Percentiles rank a stretch among this genome's conserved stretches.
Evolutionary conservation across 2,797 vertebrate genomes (phyloP).

Genomic region (Myiotriccus ornatus): DNA sequence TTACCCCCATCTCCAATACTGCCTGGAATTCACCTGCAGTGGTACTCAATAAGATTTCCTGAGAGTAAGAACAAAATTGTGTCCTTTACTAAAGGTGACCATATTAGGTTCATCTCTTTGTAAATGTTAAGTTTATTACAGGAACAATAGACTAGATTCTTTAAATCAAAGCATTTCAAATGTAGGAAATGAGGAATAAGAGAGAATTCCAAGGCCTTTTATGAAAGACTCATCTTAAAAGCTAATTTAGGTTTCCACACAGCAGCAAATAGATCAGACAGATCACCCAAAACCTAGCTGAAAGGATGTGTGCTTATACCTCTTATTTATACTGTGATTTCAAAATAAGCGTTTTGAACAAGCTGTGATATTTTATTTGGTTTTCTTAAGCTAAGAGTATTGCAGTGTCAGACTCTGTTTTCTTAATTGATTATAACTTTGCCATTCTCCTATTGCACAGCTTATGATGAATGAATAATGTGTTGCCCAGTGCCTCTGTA

Average conservation of each 20-base stretch:
- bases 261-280: neutral
- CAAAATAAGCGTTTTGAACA: constrained; percentile 50
- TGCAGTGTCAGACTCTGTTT: constrained; percentile 38
- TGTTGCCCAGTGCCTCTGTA: neutral
- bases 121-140: neutral
- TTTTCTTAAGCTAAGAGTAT: constrained; percentile 51
- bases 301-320: constrained; percentile 3
- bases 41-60: neutral
- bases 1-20: neutral
- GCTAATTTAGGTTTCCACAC: constrained; percentile 1
- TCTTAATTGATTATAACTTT: constrained; percentile 57
- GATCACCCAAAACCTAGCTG: constrained; percentile 10
- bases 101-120: neutral
- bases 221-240: constrained; percentile 32
- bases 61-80: neutral
- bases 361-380: constrained; percentile 53
- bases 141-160: neutral
- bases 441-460: neutral
- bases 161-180: constrained; percentile 7
- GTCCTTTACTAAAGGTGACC: neutral
- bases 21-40: neutral
- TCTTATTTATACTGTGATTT: constrained; percentile 42
- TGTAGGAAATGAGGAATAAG: neutral
- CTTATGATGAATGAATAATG: constrained; percentile 34
- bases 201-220: neutral